Base-by-base conservation (phyloP, 2,888 invertebrate genomes). In the Trisateles emortualis region DNA sequence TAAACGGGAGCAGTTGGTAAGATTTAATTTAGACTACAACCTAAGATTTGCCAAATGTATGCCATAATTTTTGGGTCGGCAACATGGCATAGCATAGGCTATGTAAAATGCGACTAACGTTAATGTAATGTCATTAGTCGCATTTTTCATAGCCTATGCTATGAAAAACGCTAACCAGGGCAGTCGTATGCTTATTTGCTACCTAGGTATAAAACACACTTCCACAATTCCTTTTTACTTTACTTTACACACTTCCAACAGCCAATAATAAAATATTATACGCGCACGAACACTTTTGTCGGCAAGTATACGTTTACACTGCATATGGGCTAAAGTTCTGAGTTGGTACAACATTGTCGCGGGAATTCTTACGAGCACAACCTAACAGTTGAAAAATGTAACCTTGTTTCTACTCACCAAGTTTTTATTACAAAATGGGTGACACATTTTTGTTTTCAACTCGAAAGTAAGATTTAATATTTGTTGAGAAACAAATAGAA, bases 251-350 rank as follows among this genome's bases (percentile, higher is more conserved):
- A 8, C 8, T 26, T 8, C 8, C 3, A 1, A 26, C 1, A 6
- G 1, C 26, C 8, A 8, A 1, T 4, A 8, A 8, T 8, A 8
- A 8, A 8, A 6, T 6, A 26, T 8, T 33, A 24, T 19, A 13
- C 22, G 33, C 13, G 30, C 30, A 10, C 38, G 19, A 64, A 53
- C 54, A 62, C 64, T 74, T 68, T 36, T 67, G 52, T 33, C 0
- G 13, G 0, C 42, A 49, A 42, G 38, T 62, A 53, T 79, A 64
- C 62, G 50, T 64, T 68, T 45, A 66, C 69, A 68, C 57, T 72
- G 76, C 77, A 79, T 77, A 76, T 68, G 73, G 68, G 72, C 71
- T 59, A 59, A 78, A 78, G 67, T 74, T 64, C 53, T 52, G 39
- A 73, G 68, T 72, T 65, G 64, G 60, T 66, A 64, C 74, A 66